A percentile compares a stretch with the other conserved stretches of the same genome.
These are phyloP conservation scores for Apamea sordens DNA, from an alignment of 2,888 invertebrate genomes.

Conservation along the genomic window DNA sequence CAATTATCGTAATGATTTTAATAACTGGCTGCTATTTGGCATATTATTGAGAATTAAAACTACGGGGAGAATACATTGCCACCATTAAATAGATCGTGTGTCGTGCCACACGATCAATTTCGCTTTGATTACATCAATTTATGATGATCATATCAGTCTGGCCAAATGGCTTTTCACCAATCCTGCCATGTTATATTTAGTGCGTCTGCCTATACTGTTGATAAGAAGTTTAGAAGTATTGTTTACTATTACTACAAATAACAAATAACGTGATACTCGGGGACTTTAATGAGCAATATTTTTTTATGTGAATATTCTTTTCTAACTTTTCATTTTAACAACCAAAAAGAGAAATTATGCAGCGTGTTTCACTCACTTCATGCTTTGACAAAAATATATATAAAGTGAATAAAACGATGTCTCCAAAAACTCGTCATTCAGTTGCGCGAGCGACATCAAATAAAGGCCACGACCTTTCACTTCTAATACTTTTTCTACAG, in stretches of 20 bases:
- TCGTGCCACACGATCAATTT: constrained; percentile 53
- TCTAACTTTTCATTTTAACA: background rate
- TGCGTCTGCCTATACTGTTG: constrained; percentile 8
- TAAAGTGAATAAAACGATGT: constrained; percentile 2
- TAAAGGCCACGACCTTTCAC: constrained; percentile 2
- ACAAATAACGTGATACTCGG: background rate
- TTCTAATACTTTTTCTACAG: constrained; percentile 8
- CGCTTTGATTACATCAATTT: constrained; percentile 65
- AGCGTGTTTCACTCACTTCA: background rate
- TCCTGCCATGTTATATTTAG: constrained; percentile 20
- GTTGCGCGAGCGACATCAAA: background rate
- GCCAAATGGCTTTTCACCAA: constrained; percentile 62
- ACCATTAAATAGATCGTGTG: constrained; percentile 29
- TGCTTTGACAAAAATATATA: background rate
- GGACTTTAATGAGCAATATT: background rate
- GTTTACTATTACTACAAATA: background rate
- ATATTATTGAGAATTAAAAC: constrained; percentile 35
- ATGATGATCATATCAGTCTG: constrained; percentile 62
- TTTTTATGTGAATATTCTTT: background rate
- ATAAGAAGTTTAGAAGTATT: background rate
- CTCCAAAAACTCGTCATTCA: background rate
- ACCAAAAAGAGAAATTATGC: background rate
- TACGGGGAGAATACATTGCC: constrained; percentile 28
- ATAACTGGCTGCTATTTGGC: constrained; percentile 18
- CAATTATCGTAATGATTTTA: constrained; percentile 16